Percentiles rank a stretch among this genome's conserved stretches.
These are phyloP conservation scores for Drosophila glabriapex DNA, from an alignment of 2,888 invertebrate genomes.

Conservation along the genomic window DNA sequence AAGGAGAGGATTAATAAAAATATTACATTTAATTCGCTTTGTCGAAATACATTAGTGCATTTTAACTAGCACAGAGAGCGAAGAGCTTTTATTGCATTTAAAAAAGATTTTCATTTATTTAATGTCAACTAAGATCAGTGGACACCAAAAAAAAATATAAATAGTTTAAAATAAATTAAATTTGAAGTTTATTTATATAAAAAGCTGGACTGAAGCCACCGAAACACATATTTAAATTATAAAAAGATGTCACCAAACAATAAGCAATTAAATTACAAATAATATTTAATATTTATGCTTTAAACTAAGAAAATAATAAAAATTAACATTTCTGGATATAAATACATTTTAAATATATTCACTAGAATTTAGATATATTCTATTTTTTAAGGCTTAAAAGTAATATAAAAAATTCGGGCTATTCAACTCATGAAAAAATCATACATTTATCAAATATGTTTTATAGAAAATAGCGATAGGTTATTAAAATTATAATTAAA, in stretches of 20 bases:
- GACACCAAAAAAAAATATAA: accelerated
- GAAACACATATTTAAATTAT: neutral
- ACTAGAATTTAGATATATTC: neutral
- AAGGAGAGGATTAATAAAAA: neutral
- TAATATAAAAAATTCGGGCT: neutral
- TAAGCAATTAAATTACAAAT: neutral
- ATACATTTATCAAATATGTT: neutral
- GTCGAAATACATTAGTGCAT: neutral
- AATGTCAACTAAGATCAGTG: neutral
- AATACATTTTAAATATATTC: neutral
- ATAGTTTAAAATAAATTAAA: neutral
- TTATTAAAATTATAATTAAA: neutral
- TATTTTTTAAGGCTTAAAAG: neutral
- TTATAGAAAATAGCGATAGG: neutral
- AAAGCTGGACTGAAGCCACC: neutral
- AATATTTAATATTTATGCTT: neutral
- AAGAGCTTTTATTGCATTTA: neutral
- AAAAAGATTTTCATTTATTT: neutral
- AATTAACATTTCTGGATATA: neutral
- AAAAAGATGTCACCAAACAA: neutral
- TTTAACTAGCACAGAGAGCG: neutral
- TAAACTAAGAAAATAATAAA: neutral
- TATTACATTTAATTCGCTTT: neutral
- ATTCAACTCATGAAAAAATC: neutral
- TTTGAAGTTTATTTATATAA: accelerated